Evolutionary conservation across 2,797 vertebrate species (phyloP).

Genomic region (Lagocephalus sceleratus): DNA sequence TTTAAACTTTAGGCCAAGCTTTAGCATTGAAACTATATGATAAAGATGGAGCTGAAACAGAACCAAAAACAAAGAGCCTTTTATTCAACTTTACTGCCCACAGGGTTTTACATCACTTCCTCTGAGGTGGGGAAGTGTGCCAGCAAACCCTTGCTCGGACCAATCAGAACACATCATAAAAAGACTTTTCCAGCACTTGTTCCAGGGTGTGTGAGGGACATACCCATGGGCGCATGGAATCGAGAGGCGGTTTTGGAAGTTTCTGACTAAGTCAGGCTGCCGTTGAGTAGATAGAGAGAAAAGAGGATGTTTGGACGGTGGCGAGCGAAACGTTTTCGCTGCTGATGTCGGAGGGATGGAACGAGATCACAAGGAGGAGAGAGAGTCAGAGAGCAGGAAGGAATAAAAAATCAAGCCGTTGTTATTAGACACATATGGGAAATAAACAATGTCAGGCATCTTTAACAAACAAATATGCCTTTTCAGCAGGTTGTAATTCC

Average conservation of each 20-base stretch:
- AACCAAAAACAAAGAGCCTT: constrained; percentile 55
- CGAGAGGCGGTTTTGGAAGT: constrained; percentile 52
- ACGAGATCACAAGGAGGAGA: neutral
- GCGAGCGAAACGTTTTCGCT: neutral
- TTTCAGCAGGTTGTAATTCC: constrained; percentile 31
- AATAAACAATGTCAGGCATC: constrained; percentile 4
- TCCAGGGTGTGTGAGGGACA: constrained; percentile 67
- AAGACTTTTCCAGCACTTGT: constrained; percentile 62
- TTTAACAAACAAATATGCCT: constrained; percentile 25
- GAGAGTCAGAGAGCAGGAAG: neutral
- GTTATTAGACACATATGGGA: constrained; percentile 6
- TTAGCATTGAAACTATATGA: neutral
- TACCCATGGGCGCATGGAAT: constrained; percentile 51
- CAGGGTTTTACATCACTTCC: constrained; percentile 63
- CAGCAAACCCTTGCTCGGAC: constrained; percentile 60
- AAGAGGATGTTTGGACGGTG: neutral
- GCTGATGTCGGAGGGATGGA: neutral
- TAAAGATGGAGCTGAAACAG: neutral
- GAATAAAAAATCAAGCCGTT: neutral
- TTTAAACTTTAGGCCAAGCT: constrained; percentile 3
- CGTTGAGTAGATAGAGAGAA: constrained; percentile 4
- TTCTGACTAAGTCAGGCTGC: constrained; percentile 23
- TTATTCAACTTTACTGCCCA: constrained; percentile 41
- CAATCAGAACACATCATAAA: constrained; percentile 47
- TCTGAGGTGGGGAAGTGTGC: constrained; percentile 48